Conservation (phyloP, 64 coral and sea anemone species). For the Porites lutea region DNA sequence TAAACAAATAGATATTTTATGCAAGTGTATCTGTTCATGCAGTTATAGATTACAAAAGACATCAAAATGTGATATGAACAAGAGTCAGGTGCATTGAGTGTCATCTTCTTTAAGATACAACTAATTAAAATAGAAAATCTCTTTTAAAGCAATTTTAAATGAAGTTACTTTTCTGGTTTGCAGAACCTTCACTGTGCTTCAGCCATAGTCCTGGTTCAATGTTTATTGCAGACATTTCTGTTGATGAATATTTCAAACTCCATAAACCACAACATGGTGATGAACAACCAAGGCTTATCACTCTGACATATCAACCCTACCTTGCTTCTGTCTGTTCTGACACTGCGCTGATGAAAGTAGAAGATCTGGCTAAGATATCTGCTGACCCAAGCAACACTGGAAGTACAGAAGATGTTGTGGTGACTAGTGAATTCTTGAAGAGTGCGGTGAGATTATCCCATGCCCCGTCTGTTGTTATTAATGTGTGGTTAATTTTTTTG, state of each 20-base stretch:
- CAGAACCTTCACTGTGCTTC: conserved; percentile 54
- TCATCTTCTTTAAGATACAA: too few relatives aligned
- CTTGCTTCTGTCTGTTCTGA: conserved; percentile 56
- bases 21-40: too few relatives aligned
- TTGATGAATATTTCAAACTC: conserved; percentile 40
- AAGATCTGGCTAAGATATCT: background rate
- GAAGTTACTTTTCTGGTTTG: background rate
- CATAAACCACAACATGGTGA: conserved; percentile 47
- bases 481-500: background rate
- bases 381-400: background rate
- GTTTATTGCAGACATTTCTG: conserved; percentile 49
- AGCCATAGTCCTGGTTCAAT: conserved; percentile 51
- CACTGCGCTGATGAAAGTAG: conserved; percentile 18
- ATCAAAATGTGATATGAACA: too few relatives aligned
- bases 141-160: too few relatives aligned
- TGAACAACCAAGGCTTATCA: conserved; percentile 60
- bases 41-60: too few relatives aligned
- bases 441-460: background rate
- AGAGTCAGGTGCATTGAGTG: too few relatives aligned
- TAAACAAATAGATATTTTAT: too few relatives aligned
- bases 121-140: too few relatives aligned
- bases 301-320: conserved; percentile 50
- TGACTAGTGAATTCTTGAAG: conserved; percentile 19
- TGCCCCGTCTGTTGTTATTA: conserved; percentile 21
- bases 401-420: background rate